Evolutionary conservation across 2,888 invertebrate genomes (phyloP).

Genomic region (Carpatolechia fugitivella): DNA sequence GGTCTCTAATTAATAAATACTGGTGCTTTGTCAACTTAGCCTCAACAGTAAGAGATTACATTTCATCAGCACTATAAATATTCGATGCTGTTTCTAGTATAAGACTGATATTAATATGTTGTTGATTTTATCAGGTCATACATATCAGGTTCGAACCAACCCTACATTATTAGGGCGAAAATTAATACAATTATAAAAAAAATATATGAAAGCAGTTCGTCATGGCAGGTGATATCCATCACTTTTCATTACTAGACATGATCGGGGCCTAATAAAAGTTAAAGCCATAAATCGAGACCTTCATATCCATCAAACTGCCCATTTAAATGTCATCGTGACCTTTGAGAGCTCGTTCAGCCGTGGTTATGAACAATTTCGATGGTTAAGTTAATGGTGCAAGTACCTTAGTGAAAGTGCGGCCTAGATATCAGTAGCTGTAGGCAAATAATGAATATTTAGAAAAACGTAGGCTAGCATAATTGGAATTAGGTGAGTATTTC

Average conservation of each 20-base stretch:
- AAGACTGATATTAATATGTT: too few relatives aligned
- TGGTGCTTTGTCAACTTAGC: too few relatives aligned
- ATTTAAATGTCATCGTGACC: slow-evolving; percentile 41
- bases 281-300: slow-evolving; percentile 46
- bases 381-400: slow-evolving; percentile 3
- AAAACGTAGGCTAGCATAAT: background rate
- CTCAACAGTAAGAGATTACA: too few relatives aligned
- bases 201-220: too few relatives aligned
- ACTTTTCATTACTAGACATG: slow-evolving; percentile 11
- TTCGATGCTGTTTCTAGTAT: too few relatives aligned
- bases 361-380: slow-evolving; percentile 5
- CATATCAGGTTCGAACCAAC: too few relatives aligned
- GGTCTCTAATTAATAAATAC: too few relatives aligned
- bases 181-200: too few relatives aligned
- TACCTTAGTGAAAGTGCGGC: slow-evolving; percentile 5
- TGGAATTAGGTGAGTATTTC: background rate
- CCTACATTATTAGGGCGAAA: too few relatives aligned
- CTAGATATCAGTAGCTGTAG: slow-evolving; percentile 6
- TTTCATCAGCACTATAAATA: too few relatives aligned
- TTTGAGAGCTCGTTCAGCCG: slow-evolving; percentile 25
- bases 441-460: background rate
- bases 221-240: background rate
- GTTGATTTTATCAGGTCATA: too few relatives aligned
- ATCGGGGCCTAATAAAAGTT: slow-evolving; percentile 27
- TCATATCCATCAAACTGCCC: slow-evolving; percentile 42